Conservation (phyloP, 2,113 vertebrate genomes). For the Gavialis gangeticus region DNA sequence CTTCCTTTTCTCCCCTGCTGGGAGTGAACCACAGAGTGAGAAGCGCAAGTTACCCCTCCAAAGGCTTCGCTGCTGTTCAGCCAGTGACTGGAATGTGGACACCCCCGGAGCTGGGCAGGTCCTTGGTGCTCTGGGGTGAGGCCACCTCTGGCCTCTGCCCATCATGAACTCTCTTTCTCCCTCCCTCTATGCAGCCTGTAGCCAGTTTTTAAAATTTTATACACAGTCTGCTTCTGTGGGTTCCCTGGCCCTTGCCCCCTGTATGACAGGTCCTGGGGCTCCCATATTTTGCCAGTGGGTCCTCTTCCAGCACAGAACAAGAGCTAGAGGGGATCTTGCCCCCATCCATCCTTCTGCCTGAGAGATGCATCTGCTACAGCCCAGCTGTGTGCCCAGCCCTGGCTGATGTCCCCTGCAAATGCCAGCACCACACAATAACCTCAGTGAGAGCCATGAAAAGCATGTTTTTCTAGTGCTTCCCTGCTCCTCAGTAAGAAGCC, state of each 20-base stretch:
- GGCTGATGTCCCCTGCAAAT: background rate
- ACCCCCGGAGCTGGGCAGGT: slow-evolving; percentile 31
- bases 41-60: slow-evolving; percentile 10
- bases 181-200: slow-evolving; percentile 35
- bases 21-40: slow-evolving; percentile 1
- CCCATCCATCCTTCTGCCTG: slow-evolving; percentile 26
- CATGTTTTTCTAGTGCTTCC: slow-evolving; percentile 21
- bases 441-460: background rate
- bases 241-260: background rate
- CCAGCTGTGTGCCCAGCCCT: background rate
- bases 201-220: slow-evolving; percentile 5
- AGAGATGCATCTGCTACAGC: slow-evolving; percentile 41
- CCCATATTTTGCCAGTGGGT: background rate
- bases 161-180: background rate
- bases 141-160: background rate
- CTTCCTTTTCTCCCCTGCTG: background rate
- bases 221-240: slow-evolving; percentile 39
- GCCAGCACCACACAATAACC: slow-evolving; percentile 4
- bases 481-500: slow-evolving; percentile 32
- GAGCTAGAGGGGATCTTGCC: background rate
- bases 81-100: slow-evolving; percentile 7
- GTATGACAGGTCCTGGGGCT: background rate
- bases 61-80: background rate
- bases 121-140: slow-evolving; percentile 4
- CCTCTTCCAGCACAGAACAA: slow-evolving; percentile 3